phyloP scores from a whole-genome alignment of 1,140 invertebrate genomes.

The Augochlora pura region DNA sequence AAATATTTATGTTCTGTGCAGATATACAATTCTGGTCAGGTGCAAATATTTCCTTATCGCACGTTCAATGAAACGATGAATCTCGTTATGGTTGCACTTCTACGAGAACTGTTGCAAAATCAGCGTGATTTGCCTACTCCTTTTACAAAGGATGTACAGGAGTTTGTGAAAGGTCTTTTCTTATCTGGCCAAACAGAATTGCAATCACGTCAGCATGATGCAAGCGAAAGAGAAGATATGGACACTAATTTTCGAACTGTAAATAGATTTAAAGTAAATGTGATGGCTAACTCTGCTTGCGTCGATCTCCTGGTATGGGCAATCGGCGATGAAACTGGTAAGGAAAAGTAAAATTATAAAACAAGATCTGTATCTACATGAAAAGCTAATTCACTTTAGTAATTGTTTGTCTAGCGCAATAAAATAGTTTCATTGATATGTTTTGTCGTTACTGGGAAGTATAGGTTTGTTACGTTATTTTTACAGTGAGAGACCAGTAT shows the following conservation, averaged over 20 bases:
- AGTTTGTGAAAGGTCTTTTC: constrained; percentile 92
- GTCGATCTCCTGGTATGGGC: constrained; percentile 99
- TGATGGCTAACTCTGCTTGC: constrained; percentile 98
- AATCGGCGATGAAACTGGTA: constrained; percentile 97
- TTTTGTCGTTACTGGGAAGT: constrained; percentile 8
- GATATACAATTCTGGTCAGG: constrained; percentile 77
- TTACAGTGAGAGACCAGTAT: constrained; percentile 88
- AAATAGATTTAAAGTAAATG: constrained; percentile 96
- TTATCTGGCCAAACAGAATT: constrained; percentile 95
- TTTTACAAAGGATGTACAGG: constrained; percentile 97
- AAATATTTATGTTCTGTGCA: constrained; percentile 38
- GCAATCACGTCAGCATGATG: constrained; percentile 90
- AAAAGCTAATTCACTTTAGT: neutral
- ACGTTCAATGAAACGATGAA: constrained; percentile 97
- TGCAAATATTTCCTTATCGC: constrained; percentile 91
- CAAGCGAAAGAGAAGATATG: constrained; percentile 89
- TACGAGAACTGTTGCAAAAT: constrained; percentile 94
- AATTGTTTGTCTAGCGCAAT: neutral
- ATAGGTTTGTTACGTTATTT: constrained; percentile 73
- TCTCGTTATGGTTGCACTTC: constrained; percentile 94
- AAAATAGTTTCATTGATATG: neutral
- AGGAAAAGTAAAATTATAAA: constrained; percentile 51
- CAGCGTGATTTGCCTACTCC: constrained; percentile 93
- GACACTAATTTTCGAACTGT: constrained; percentile 89
- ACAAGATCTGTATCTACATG: neutral